Percentiles rank a stretch among this genome's conserved stretches.
These are phyloP conservation scores for Pseudorhiza aurosa DNA, from an alignment of 30 jellyfish, hydroid and myxozoan genomes.

Conservation along the genomic window DNA sequence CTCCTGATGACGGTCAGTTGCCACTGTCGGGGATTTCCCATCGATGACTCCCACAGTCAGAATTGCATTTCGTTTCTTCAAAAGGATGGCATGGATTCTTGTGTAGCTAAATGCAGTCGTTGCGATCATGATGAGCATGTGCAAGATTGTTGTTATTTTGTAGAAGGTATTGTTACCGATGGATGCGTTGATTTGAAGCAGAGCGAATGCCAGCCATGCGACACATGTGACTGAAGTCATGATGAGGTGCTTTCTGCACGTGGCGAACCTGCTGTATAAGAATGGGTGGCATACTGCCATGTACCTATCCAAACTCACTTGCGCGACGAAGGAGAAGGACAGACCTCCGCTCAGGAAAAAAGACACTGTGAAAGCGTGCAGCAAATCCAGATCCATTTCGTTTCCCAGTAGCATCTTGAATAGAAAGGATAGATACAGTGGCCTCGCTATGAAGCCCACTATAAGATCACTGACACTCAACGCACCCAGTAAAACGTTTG, in stretches of 20 bases:
- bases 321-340: constrained; percentile 29
- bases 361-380: not conserved
- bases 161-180: not conserved
- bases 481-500: constrained; percentile 20
- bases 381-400: not conserved
- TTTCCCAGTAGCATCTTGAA: not conserved
- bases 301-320: constrained; percentile 33
- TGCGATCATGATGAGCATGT: not conserved
- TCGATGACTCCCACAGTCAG: not conserved
- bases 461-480: constrained; percentile 25
- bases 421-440: constrained; percentile 2
- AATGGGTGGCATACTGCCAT: constrained; percentile 62
- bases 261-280: constrained; percentile 10
- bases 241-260: constrained; percentile 8
- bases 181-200: not conserved
- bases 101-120: not conserved
- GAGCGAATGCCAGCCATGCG: not conserved
- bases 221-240: not conserved
- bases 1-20: not conserved
- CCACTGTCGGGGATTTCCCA: not conserved
- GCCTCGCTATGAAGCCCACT: constrained; percentile 9
- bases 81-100: not conserved
- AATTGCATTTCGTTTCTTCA: not conserved
- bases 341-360: constrained; percentile 4
- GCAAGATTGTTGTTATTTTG: not conserved